Evolutionary conservation across 2,888 invertebrate genomes (phyloP), one percentile per base, ranked within the genome.

Genomic region (Rhamphomyia laevipes): DNA sequence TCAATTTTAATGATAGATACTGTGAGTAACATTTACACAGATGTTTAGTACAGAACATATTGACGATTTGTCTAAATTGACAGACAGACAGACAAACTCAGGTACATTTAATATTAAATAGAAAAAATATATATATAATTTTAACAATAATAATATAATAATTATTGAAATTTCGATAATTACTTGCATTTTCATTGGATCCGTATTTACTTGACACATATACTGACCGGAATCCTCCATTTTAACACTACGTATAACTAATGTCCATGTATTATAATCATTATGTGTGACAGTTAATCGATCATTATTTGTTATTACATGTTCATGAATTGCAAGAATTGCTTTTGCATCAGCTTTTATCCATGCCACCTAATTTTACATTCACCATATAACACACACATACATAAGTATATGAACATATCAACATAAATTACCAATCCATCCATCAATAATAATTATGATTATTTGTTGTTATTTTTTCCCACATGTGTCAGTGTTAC

Each of bases 141-240:
- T n/a, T n/a, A n/a, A n/a, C n/a, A n/a, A n/a, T 33, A 33, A 33
- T 33, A 13, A 9, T 13, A 13, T 6, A 13, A 33, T 33, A 33
- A 33, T 13, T 33, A 30, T 11, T 9, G 6, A n/a, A 35, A n/a
- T 35, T n/a, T 35, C 13, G 53, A 54, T 56, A 62, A 70, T 73
- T 74, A 88, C 90, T 84, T 90, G 90, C 81, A 89, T 90, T 76
- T 89, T 89, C 89, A 90, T 89, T 44, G 90, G 91, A 72, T 90
- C 86, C 51, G 91, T 92, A 73, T 92, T 92, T 64, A 93, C 89
- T 78, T 93, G 92, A 75, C 90, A 91, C 91, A 91, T 91, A 70
- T 91, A 91, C 69, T 85, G 83, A 61, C 92, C 92, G 53, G 88
- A 75, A 73, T 93, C 92, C 67, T 88, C 87, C 61, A 86, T 77